Evolutionary conservation across 1,140 invertebrate species (phyloP), one percentile per base, ranked within the genome.

Genomic region (Maniola jurtina): DNA sequence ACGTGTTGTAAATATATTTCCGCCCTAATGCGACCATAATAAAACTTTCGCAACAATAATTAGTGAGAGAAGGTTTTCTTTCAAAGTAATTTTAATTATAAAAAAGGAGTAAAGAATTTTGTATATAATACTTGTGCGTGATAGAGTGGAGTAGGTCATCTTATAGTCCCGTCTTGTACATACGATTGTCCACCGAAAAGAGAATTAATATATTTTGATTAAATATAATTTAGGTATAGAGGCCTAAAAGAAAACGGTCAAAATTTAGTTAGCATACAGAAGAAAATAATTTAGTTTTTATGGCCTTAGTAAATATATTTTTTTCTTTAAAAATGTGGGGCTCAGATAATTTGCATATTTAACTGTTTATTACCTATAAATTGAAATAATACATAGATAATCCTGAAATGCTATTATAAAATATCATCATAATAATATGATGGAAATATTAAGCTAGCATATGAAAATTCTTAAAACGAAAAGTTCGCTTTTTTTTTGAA

Each of bases 191-290:
- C 72, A 73, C 68, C 68, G 67, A 71, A 64, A 60, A 66, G 63
- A 71, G 57, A 61, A 58, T 70, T 52, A 68, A 73, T 73, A 70
- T 70, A 66, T 70, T 70, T 66, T 59, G 7, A 59, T 54, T 63
- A 60, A 61, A 57, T 47, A 47, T 45, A 52, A 45, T 47, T 40
- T 16, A 9, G 16, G 13, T 6, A 7, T 52, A 16, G 14, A 52
- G 48, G 15, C 42, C 42, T n/a, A 10, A 25, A 25, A 16, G 4
- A 52, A 10, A 25, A 16, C 25, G 25, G 25, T 25, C 25, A 25
- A 25, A 25, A 25, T 25, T 25, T 25, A 25, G 25, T 52, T 6
- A 52, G 15, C 16, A 52, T 48, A 52, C 6, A 5, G 13, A 42
- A 42, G 13, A 42, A 42, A 10, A 25, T 25, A 25, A 13, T 45